Conservation (phyloP, 2,888 invertebrate species). For the Drepana falcataria region DNA sequence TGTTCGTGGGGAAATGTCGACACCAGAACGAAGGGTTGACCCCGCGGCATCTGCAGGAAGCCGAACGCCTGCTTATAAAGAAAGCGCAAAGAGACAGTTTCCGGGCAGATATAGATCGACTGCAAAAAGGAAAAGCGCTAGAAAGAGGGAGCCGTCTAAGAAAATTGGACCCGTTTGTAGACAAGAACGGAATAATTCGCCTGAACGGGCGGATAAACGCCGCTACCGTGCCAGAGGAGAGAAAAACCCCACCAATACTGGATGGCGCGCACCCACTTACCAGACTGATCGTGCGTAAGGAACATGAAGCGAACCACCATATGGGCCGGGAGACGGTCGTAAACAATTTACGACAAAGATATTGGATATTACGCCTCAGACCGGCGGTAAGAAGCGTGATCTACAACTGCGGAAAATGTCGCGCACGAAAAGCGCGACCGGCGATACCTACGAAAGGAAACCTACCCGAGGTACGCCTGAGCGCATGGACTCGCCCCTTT, state of each 20-base stretch:
- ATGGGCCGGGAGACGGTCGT: constrained; percentile 5
- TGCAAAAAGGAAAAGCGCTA: background rate
- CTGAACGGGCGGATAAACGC: background rate
- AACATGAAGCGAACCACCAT: background rate
- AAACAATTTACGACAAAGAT: constrained; percentile 7
- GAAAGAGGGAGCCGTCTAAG: background rate
- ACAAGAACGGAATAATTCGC: background rate
- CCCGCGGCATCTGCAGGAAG: background rate
- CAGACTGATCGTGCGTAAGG: background rate
- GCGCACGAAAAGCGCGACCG: background rate
- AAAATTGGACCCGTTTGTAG: constrained; percentile 11
- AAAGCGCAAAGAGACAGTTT: background rate
- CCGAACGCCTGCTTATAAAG: background rate
- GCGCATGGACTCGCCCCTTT: constrained; percentile 11
- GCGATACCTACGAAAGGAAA: constrained; percentile 5
- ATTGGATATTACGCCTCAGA: constrained; percentile 3
- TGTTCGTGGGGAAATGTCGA: constrained; percentile 14
- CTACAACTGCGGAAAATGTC: constrained; percentile 1
- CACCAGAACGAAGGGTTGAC: constrained; percentile 7
- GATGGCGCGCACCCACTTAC: background rate
- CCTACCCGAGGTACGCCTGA: constrained; percentile 14
- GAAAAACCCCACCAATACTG: background rate
- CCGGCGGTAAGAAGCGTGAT: constrained; percentile 2
- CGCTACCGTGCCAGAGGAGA: background rate
- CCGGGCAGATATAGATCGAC: background rate